These are phyloP conservation scores for Otocyon megalotis DNA, from an alignment of 2,113 vertebrate species.

Conservation along the genomic window DNA sequence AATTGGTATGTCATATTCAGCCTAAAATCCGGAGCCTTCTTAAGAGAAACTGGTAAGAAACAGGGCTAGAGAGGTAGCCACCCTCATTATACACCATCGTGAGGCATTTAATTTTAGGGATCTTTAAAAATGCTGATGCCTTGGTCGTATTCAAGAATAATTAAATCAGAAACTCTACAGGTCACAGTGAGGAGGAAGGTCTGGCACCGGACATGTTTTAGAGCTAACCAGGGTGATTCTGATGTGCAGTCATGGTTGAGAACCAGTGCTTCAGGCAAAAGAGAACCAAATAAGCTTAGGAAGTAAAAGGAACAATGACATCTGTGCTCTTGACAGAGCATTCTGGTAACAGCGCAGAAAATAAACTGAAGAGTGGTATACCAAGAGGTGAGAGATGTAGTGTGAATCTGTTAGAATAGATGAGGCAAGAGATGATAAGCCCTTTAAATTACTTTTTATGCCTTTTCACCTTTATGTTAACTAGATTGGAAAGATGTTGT, in stretches of 20 bases:
- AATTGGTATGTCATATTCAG: neutral
- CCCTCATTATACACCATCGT: neutral
- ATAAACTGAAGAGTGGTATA: neutral
- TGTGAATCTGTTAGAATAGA: neutral
- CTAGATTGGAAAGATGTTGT: neutral
- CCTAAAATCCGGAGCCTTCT: neutral
- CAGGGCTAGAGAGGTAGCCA: neutral
- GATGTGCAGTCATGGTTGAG: neutral
- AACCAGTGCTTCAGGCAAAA: neutral
- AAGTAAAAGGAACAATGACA: slow-evolving; percentile 25
- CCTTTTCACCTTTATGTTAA: neutral
- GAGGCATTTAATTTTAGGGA: neutral
- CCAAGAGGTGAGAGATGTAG: neutral
- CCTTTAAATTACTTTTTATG: neutral
- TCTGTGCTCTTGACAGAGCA: neutral
- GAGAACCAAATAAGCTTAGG: neutral
- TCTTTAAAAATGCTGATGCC: neutral
- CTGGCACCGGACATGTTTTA: neutral
- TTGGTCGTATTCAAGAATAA: neutral
- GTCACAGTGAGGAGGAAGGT: neutral
- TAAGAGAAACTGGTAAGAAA: neutral
- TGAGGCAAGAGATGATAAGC: neutral
- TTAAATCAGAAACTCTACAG: neutral
- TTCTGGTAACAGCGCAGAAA: neutral
- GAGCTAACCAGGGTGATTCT: neutral